phyloP scores from a whole-genome alignment of 2,113 vertebrate species.

The Phaetusa simplex region DNA sequence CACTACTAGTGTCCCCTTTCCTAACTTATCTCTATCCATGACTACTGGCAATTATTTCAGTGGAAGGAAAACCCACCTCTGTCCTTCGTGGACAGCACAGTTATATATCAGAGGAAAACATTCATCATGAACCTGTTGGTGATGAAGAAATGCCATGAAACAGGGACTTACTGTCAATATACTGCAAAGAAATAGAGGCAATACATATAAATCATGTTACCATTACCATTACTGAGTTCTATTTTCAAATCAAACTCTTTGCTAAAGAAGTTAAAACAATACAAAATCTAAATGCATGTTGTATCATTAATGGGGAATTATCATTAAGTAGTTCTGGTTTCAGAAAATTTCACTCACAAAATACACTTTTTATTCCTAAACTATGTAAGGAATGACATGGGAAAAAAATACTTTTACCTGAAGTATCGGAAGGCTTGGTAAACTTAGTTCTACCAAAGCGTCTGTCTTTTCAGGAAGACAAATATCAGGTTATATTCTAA shows the following conservation, averaged over 20 bases:
- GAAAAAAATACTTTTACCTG: neutral
- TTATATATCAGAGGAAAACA: neutral
- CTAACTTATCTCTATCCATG: neutral
- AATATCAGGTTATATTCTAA: neutral
- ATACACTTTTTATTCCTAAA: neutral
- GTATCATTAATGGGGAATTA: neutral
- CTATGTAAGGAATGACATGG: neutral
- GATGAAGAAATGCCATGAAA: neutral
- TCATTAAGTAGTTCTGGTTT: neutral
- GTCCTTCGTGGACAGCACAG: neutral
- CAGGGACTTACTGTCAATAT: neutral
- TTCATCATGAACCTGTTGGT: neutral
- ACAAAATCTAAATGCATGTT: neutral
- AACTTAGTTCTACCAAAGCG: neutral
- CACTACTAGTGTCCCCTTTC: neutral
- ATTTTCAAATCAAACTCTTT: neutral
- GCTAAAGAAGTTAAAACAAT: neutral
- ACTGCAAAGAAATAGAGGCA: neutral
- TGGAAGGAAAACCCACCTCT: neutral
- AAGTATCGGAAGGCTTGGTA: neutral
- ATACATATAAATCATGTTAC: neutral
- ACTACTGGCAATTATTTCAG: neutral
- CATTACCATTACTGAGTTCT: neutral
- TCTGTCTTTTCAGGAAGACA: neutral
- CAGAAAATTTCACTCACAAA: neutral